Evolutionary conservation across 1,140 invertebrate species (phyloP), one percentile per base, ranked within the genome.

Genomic region (Lerema accius): DNA sequence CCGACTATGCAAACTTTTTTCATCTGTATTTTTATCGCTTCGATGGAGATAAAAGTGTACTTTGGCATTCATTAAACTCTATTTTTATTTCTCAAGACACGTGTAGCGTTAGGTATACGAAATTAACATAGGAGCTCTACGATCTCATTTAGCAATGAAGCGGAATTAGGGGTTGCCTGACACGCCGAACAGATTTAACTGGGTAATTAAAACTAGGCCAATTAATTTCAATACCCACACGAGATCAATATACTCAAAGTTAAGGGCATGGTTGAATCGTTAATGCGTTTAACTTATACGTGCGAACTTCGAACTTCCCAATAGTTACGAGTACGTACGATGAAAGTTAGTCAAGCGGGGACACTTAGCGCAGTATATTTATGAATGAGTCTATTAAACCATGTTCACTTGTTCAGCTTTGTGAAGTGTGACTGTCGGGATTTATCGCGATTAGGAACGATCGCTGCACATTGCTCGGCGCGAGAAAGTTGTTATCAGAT

Each of bases 271-370:
- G 63, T 70, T 69, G 67, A 73, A 73, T 78, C 70, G 72, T 80
- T 80, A 83, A 80, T 78, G 77, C 65, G 71, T 74, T 81, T 74
- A 81, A 82, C 71, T 81, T 80, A 80, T 73, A 75, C 80, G 75
- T 76, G 63, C 71, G 69, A 80, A 81, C 66, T 75, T 81, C 46
- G 70, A 74, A 80, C 67, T 82, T 76, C 66, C 43, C 19, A 60
- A 72, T 73, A 78, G 76, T 80, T 79, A 69, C n/a, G n/a, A n/a
- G n/a, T n/a, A n/a, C 62, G 73, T 80, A 77, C 65, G 69, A 73
- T 68, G 63, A 48, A 80, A 84, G 67, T 82, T 81, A 76, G 68
- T 63, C 62, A 39, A 71, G 67, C 69, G 63, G 69, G 56, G 64
- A 72, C 67, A 67, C 60, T 79, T 43, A 43, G 43, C 40, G 58